A percentile compares a stretch with the other conserved stretches of the same genome.
Evolutionary conservation across 2,113 vertebrate genomes (phyloP).

Genomic region (Indicator indicator): DNA sequence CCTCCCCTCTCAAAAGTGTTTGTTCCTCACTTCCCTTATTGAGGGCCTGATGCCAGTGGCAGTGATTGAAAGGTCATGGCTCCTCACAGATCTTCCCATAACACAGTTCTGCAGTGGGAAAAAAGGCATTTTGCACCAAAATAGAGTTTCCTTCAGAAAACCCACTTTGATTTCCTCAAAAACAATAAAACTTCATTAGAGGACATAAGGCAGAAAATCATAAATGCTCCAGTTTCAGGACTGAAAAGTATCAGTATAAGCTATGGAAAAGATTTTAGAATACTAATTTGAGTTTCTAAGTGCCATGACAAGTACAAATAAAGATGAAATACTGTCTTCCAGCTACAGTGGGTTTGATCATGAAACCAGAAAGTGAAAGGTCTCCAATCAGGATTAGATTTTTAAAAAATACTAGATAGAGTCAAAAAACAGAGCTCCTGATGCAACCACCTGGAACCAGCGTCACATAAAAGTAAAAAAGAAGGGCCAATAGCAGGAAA

Average conservation of each 20-base stretch:
- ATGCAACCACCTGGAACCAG: neutral
- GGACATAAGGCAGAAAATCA: neutral
- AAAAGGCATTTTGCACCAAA: neutral
- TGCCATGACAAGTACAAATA: neutral
- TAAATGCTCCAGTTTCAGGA: neutral
- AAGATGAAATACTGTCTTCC: neutral
- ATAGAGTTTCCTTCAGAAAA: neutral
- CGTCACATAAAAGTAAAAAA: neutral
- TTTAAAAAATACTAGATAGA: neutral
- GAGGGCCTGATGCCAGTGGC: neutral
- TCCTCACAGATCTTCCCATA: neutral
- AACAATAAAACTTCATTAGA: neutral
- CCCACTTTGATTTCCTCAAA: neutral
- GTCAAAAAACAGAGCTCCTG: neutral
- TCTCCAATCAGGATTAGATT: neutral
- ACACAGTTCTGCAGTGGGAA: neutral
- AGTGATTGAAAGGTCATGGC: neutral
- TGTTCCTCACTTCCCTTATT: neutral
- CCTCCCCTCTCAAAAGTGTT: accelerated
- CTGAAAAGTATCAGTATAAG: neutral
- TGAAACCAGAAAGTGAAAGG: neutral
- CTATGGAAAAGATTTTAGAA: neutral
- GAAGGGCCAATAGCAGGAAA: neutral
- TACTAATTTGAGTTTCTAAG: neutral
- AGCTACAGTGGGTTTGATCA: neutral